phyloP scores from a whole-genome alignment of 2,888 invertebrate species.

The Euclidia mi region DNA sequence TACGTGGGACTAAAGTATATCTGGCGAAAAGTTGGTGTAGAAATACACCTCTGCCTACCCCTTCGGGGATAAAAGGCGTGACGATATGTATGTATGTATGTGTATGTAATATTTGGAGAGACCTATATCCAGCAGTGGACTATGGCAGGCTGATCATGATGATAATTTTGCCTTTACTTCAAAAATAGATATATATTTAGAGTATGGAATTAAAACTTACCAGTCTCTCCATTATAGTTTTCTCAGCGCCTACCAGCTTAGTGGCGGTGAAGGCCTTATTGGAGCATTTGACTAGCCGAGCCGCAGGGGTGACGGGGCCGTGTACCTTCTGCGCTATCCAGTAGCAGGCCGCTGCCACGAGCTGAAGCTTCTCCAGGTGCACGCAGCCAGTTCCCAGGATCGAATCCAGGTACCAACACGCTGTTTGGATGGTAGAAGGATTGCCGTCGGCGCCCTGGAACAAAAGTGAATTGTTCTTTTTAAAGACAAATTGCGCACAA shows the following conservation, averaged over 20 bases:
- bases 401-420: conserved; percentile 78
- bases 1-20: no score
- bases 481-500: no score
- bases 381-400: conserved; percentile 61
- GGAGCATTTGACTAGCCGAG: conserved; percentile 64
- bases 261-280: conserved; percentile 64
- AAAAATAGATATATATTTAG: no score
- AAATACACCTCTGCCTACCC: no score
- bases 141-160: no score
- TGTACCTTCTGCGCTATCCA: conserved; percentile 81
- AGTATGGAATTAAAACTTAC: conserved; percentile 54
- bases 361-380: conserved; percentile 69
- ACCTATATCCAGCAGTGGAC: no score
- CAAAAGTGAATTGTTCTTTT: background rate
- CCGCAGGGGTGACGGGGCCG: conserved; percentile 60
- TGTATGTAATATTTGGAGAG: no score
- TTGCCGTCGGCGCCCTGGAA: conserved; percentile 69
- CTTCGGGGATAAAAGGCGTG: no score
- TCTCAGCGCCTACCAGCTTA: conserved; percentile 67
- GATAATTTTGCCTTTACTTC: no score
- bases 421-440: conserved; percentile 73
- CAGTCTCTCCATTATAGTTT: conserved; percentile 65
- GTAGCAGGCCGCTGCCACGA: conserved; percentile 76
- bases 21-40: no score
- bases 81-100: no score